phyloP scores from a whole-genome alignment of 2,888 invertebrate genomes.

The Willowsia nigromaculata region DNA sequence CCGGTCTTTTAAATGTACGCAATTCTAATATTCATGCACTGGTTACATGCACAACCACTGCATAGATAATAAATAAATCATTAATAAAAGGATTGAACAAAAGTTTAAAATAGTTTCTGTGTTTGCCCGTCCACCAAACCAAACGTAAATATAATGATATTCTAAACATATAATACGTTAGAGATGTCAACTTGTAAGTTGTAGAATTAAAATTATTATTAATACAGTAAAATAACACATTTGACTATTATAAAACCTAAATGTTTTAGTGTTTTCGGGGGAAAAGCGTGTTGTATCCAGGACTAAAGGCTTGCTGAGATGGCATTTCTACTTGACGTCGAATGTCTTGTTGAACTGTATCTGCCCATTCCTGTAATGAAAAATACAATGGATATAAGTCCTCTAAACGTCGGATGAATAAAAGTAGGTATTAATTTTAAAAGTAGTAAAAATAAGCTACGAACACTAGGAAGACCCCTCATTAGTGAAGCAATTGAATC shows the following conservation, averaged over 20 bases:
- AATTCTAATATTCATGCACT: background rate
- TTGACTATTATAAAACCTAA: background rate
- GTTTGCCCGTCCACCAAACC: too few relatives aligned
- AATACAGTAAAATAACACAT: background rate
- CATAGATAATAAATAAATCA: too few relatives aligned
- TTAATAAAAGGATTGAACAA: too few relatives aligned
- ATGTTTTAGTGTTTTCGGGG: constrained; percentile 86
- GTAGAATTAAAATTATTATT: background rate
- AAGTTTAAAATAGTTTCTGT: too few relatives aligned
- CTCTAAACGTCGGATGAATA: too few relatives aligned
- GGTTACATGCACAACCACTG: background rate
- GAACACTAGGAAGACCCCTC: constrained; percentile 59
- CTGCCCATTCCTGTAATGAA: constrained; percentile 88
- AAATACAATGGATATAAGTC: too few relatives aligned
- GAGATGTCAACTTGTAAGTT: background rate
- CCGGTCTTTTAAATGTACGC: background rate
- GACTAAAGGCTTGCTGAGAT: constrained; percentile 87
- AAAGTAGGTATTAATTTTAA: constrained; percentile 30
- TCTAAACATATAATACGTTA: background rate
- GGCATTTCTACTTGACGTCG: constrained; percentile 86
- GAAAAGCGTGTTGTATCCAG: constrained; percentile 94
- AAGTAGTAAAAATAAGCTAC: constrained; percentile 3
- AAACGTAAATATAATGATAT: too few relatives aligned
- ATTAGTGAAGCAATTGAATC: constrained; percentile 36
- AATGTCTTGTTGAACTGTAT: constrained; percentile 91